Evolutionary conservation across 1,140 invertebrate species (phyloP), one percentile per base, ranked within the genome.

Genomic region (Ceratosolen fusciceps): DNA sequence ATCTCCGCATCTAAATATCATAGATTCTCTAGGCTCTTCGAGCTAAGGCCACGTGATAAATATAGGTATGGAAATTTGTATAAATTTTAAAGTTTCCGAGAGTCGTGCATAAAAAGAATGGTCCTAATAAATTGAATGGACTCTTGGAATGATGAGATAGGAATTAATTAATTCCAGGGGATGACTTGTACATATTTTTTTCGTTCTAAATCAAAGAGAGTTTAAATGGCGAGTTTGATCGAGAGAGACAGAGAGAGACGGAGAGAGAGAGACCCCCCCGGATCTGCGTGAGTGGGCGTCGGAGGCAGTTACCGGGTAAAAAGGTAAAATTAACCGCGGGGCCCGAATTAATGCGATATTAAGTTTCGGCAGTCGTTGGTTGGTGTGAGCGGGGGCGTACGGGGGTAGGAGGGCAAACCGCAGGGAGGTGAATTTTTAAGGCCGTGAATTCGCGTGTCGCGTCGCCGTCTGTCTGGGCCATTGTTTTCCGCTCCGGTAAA

Each of bases 401-500:
- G 37, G 7, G n/a, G 3, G 7, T 2, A 24, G 4, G 60, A n/a
- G 16, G 0, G 1, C 37, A 31, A 65, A 65, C 4, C 31, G 31
- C 19, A 4, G 12, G 12, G 14, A 31, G 29, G 14, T 3, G 29
- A 65, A 68, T 43, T 68, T 68, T 68, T 47, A 47, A 4, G n/a
- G 12, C 21, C 37, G n/a, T 16, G 21, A 47, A 47, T 47, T 68
- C 67, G 10, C 39, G 39, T 9, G 34, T 67, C 65, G 19, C 65
- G 2, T n/a, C 49, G 49, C 21, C 58, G 54, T 65, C 60, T 65
- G 60, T 34, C 58, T 65, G 67, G 2, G 39, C 19, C 4, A 68
- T 43, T 68, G 31, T 68, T 68, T 68, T 68, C 67, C 67, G 39
- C 67, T 68, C 37, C 47, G 67, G 31, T 67, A 67, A 67, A 34